Evolutionary conservation across 1,140 invertebrate genomes (phyloP), one percentile per base, ranked within the genome.

Genomic region (Phthorimaea operculella): DNA sequence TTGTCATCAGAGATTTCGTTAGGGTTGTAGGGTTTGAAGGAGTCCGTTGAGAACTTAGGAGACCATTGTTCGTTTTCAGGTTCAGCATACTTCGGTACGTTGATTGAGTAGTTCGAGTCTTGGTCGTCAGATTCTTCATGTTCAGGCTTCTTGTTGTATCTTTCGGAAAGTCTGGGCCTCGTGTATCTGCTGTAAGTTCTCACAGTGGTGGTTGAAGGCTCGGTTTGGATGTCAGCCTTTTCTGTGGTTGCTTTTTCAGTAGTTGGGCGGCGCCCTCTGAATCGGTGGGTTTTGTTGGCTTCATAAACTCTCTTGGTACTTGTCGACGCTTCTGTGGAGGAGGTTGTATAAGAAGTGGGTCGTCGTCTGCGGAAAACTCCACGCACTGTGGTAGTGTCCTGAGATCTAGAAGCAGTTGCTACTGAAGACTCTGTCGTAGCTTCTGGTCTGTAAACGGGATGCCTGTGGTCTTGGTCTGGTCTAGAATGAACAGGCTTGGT

Each of bases 31-130:
- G 87, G 87, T 63, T 88, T 88, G 59, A 89, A 90, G 4, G 88
- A 87, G 56, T 84, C 86, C 21, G 72, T 74, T 9, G 87, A 86
- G 51, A 89, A 62, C 62, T 89, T 89, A 5, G 89, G 88, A 1
- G 90, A 91, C 90, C 90, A 92, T 44, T 89, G 87, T 6, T 88
- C 89, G 48, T 89, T 87, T 14, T 83, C 79, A 21, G 73, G 79
- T 58, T 75, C 66, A 1, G 72, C 72, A 45, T 83, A 85, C 65
- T 79, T 83, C 8, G 84, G 83, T 55, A 76, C 76, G 58, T 81
- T 80, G 34, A 86, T 81, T 2, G 85, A 87, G 59, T 76, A 83
- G 64, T 84, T 84, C 0, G 76, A 65, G 28, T 84, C 82, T 71
- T 86, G 85, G 62, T 87, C 85, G 66, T 87, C 82, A 18, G 52